Evolutionary conservation across 1,140 invertebrate genomes (phyloP), one percentile per base, ranked within the genome.

Genomic region (Cyphomyrmex costatus): DNA sequence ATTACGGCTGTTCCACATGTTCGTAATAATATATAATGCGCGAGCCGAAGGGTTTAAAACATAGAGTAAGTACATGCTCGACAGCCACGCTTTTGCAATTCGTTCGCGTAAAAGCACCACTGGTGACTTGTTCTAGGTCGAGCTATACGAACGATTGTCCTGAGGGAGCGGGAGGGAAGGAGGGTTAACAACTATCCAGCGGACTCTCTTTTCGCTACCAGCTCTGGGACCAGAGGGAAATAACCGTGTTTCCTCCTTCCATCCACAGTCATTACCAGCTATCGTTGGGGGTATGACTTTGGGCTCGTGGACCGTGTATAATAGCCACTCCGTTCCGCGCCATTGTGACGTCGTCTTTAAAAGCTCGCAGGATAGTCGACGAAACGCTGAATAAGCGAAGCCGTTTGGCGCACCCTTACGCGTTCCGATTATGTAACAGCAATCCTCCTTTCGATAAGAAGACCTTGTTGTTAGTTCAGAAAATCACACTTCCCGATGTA

Each of bases 311-410:
- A 85, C 83, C 83, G 71, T 68, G 70, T 56, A 87, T 87, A 85
- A 87, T 87, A 65, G 73, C 84, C 83, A 85, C 51, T 66, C 65
- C 73, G 65, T 87, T 87, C 68, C 49, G 49, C 61, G 82, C 58
- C 73, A 87, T 77, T 78, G 86, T 87, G 70, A 87, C 33, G 27
- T 87, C 73, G 63, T 74, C 86, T 83, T 83, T 83, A 83, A 83
- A 83, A 74, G 53, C 68, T 73, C 79, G 53, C 79, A n/a, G 68
- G 27, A 36, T 80, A 70, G 46, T 70, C 16, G 46, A 21, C 46
- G 36, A 77, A 46, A 70, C 65, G 86, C 83, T 79, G 83, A 87
- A 87, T 86, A 86, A 86, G 83, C 86, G 30, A 78, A 86, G 51
- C 66, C 63, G 58, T 66, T 58, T 76, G 36, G 73, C 36, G 76